These are phyloP conservation scores for Cichlasoma orientale DNA, from an alignment of 2,797 vertebrate genomes.

Conservation along the genomic window DNA sequence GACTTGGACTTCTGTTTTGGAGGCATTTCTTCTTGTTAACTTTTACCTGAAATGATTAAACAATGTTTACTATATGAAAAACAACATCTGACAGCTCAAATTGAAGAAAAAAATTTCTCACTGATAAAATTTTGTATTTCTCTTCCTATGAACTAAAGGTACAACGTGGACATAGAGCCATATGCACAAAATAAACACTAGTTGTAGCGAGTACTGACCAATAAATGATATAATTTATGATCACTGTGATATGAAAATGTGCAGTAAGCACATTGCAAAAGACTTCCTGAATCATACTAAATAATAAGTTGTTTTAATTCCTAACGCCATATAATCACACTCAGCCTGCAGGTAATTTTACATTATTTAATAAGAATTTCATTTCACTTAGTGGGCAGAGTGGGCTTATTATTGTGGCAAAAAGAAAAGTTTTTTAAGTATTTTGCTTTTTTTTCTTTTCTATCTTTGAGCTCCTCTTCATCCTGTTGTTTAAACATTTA, in stretches of 20 bases:
- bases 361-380: not conserved
- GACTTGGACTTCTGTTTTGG: constrained; percentile 76
- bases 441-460: too few species aligned
- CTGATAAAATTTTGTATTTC: not conserved
- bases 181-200: not conserved
- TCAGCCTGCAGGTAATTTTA: not conserved
- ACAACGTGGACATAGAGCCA: not conserved
- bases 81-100: not conserved
- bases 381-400: not conserved
- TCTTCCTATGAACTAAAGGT: not conserved
- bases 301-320: not conserved
- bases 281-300: not conserved
- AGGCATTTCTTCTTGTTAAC: constrained; percentile 70
- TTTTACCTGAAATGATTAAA: not conserved
- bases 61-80: not conserved
- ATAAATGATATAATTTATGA: not conserved
- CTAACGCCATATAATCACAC: not conserved
- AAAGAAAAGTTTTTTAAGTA: too few species aligned
- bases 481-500: too few species aligned
- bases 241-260: not conserved
- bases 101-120: not conserved
- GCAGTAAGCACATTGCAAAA: not conserved
- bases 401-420: not conserved
- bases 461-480: too few species aligned
- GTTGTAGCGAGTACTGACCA: not conserved